Base-by-base conservation (phyloP, 2,888 invertebrate genomes). In the Priapulus caudatus region DNA sequence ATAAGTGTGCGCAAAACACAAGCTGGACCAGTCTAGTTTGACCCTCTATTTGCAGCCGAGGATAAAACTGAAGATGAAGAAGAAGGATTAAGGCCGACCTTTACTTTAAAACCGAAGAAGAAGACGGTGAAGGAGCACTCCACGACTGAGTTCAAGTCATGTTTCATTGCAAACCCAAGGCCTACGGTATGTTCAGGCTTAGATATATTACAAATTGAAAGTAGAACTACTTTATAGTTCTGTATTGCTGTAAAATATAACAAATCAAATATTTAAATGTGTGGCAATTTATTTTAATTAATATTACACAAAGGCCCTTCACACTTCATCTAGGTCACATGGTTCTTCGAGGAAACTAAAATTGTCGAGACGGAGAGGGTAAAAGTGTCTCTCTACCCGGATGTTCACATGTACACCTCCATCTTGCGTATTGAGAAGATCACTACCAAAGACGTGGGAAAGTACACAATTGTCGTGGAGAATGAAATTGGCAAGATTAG, bases 391-490 rank as follows among this genome's bases (percentile, higher is more conserved):
- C 84, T 82, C 0, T 84, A 85, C 67, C 85, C 86, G 1, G 89
- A 91, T 64, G 85, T 87, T 80, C 87, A 90, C 65, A 88, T 86
- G 81, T 90, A 90, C 68, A 84, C 82, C 59, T 86, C 84, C 61
- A 81, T 83, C 15, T 73, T 91, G 20, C 83, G 82, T 64, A 86
- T 92, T 60, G 65, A 65, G 52, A 80, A 80, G 2, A 81, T 84
- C 62, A 83, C 86, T 0, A 83, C 84, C 66, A 86, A 88, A 75
- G 82, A 89, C 1, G 80, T 47, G 21, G 62, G 61, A 10, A 33
- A 33, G 33, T 33, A 33, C 33, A 33, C 33, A n/a, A 33, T 33
- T 10, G 33, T 33, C 33, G 33, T 33, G 33, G 33, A 33, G 33
- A 33, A 33, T n/a, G 33, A 33, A n/a, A 10, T 33, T n/a, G 33